These are phyloP conservation scores for Carollia perspicillata DNA, from an alignment of 2,113 vertebrate genomes.

Conservation along the genomic window DNA sequence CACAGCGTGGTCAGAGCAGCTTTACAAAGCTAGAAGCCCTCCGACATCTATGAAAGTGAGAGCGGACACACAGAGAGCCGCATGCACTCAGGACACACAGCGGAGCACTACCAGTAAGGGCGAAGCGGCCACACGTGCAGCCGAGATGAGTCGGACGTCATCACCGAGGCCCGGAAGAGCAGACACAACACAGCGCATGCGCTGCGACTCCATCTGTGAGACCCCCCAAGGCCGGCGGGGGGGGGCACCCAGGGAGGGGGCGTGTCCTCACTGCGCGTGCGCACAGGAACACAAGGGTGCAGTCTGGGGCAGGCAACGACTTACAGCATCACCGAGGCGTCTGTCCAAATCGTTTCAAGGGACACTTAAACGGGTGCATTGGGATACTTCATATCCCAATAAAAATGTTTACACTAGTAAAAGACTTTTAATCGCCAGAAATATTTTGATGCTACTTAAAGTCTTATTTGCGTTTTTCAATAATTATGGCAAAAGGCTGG, in stretches of 20 bases:
- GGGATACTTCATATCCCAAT: neutral
- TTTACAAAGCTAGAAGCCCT: neutral
- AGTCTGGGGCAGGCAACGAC: neutral
- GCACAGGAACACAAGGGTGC: neutral
- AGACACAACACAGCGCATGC: neutral
- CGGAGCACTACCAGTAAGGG: neutral
- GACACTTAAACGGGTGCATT: neutral
- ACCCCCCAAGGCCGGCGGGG: too few species aligned
- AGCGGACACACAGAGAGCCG: neutral
- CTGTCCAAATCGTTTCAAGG: neutral
- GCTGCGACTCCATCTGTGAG: neutral
- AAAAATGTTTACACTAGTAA: neutral
- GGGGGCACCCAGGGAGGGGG: too few species aligned
- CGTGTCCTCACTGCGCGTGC: neutral
- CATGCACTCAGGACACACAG: neutral
- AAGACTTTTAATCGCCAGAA: neutral
- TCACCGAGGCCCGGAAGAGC: neutral
- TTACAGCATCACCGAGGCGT: neutral
- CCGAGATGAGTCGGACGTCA: neutral
- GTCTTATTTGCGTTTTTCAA: neutral
- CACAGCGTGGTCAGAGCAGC: neutral
- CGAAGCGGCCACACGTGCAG: neutral
- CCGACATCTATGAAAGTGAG: neutral
- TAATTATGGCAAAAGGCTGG: neutral
- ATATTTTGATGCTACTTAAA: neutral